Base-by-base conservation (phyloP, 2,797 vertebrate genomes). In the Amphiprion clarkii region DNA sequence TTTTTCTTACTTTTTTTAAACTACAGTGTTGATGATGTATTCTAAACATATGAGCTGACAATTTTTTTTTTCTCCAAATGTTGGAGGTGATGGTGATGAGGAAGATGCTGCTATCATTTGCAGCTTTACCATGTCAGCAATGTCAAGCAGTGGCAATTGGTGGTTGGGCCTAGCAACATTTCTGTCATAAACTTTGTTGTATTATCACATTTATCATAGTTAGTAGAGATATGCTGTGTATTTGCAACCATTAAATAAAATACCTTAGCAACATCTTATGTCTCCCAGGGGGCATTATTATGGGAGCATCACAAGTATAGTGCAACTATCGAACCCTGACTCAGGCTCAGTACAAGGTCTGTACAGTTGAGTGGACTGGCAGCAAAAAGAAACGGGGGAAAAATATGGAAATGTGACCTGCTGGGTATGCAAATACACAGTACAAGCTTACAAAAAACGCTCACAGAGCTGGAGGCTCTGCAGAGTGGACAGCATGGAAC, bases 341-440 rank as follows among this genome's bases (percentile, higher is more conserved):
- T 62, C 25, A 13, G 3, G 9, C 63, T 73, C 23, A 74, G 69
- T 56, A 60, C 68, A 84, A 54, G 76, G 74, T 74, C 65, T 71
- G 65, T 76, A 83, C 59, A 77, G 71, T 81, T 39, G 17, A 60
- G 67, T 14, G 29, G 56, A 44, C 57, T 60, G 53, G 25, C 48
- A 73, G 65, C 29, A 58, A 66, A 83, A 80, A 57, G 55, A 80
- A 83, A 64, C 1, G 7, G 53, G 33, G 40, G 31, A 21, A 16
- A 83, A 82, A 82, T 89, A 91, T 93, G 93, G 67, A 95, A 93
- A 93, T 92, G 79, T 84, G 78, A 87, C 86, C 83, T 83, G 79
- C 83, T 82, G 83, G 60, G 64, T 72, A 93, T 90, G 93, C 86
- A 95, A 94, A 93, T 90, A 70, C 29, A 76, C 19, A 77, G 64